These are phyloP conservation scores for Edolisoma coerulescens DNA, from an alignment of 2,113 vertebrate genomes.

Conservation along the genomic window DNA sequence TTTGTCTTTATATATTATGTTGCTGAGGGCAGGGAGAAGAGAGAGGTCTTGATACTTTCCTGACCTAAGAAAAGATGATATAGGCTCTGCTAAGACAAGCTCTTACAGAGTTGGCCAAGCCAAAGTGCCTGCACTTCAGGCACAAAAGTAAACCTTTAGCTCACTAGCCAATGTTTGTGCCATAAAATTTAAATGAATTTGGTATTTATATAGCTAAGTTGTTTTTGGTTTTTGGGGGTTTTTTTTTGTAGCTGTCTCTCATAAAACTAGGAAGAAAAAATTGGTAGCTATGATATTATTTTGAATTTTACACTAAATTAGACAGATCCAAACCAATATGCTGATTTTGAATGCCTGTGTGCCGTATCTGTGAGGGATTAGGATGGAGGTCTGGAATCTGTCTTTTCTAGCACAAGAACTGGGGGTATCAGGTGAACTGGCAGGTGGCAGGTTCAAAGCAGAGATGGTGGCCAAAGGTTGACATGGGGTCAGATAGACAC, in stretches of 20 bases:
- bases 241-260: neutral
- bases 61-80: neutral
- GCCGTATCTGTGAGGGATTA: neutral
- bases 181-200: neutral
- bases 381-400: neutral
- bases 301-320: neutral
- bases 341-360: neutral
- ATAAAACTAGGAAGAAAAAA: neutral
- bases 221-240: rapidly evolving
- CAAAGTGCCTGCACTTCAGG: neutral
- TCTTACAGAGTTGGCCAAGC: neutral
- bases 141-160: neutral
- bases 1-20: conserved; percentile 1
- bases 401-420: neutral
- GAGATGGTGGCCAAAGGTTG: neutral
- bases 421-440: neutral
- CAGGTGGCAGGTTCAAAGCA: neutral
- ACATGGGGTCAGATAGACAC: neutral
- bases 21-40: neutral
- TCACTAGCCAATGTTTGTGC: neutral
- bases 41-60: neutral
- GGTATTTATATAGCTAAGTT: neutral
- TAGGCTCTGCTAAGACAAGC: neutral
- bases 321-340: neutral
- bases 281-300: neutral